Conservation (phyloP, 2,888 invertebrate species). For the Mantis religiosa region DNA sequence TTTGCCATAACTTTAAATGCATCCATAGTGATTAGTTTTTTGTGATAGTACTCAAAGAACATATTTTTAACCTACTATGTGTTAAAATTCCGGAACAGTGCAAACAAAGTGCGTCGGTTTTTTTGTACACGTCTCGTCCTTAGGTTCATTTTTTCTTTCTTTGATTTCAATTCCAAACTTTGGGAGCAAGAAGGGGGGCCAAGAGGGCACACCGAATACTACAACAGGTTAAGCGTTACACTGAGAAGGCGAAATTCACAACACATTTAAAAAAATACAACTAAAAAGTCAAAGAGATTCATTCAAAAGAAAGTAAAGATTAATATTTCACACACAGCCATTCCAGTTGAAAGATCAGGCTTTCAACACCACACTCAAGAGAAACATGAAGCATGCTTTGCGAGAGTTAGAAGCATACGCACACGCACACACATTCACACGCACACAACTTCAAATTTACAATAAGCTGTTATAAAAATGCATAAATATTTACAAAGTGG, state of each 20-base stretch:
- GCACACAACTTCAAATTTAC: background rate
- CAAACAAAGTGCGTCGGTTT: background rate
- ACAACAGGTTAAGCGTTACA: background rate
- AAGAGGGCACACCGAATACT: background rate
- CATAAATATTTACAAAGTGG: background rate
- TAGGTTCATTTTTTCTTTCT: background rate
- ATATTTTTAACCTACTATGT: background rate
- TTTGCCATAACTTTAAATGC: no score
- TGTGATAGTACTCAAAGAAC: no score
- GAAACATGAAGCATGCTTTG: background rate
- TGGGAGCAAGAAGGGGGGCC: background rate
- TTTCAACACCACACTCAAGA: background rate
- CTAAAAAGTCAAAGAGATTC: background rate
- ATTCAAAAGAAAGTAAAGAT: background rate
- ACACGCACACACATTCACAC: slow-evolving; percentile 6
- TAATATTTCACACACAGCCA: background rate
- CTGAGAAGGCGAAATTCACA: background rate
- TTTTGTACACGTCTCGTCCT: background rate
- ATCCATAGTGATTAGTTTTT: no score
- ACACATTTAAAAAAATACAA: background rate
- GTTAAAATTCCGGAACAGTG: background rate
- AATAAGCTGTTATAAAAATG: background rate
- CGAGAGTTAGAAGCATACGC: background rate
- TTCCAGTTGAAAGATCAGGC: background rate
- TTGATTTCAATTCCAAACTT: background rate